Base-by-base conservation (phyloP, 2,797 vertebrate species). In the Pseudotriccus pelzelni region DNA sequence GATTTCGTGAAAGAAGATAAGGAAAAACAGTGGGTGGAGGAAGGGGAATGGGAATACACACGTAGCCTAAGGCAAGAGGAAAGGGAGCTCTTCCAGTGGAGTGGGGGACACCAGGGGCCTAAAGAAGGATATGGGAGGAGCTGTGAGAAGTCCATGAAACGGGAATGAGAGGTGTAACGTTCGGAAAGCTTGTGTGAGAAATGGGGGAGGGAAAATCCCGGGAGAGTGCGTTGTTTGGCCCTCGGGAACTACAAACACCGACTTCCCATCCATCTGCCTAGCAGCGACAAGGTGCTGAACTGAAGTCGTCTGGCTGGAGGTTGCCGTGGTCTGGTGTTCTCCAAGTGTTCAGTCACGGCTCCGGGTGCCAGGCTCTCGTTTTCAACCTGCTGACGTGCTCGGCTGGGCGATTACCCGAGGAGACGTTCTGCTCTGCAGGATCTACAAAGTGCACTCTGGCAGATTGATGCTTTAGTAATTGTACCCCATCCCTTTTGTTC, bases 231-330 rank as follows among this genome's bases (percentile, higher is more conserved):
- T 32, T 76, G 70, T 89, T 89, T 70, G 92, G 44, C 81, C 87
- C 64, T 56, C 47, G 39, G 81, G 73, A 87, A 4, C 64, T 64
- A 73, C 41, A 25, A 74, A 87, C 75, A 15, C 63, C 2, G 1
- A 55, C 68, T 85, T 79, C 72, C 59, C 56, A 67, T 70, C 84
- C 87, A 36, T 92, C 84, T 93, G 93, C 87, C 2, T 22, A 93
- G 90, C 90, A 47, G 77, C 0, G 1, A 69, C 90, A 75, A 1
- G 0, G 15, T n/a, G 66, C 88, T 47, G 94, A 83, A 46, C 85
- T 70, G 46, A 56, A 91, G 64, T 85, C 66, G 84, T 58, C 84
- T 89, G 77, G 81, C 64, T 87, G 94, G 74, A 92, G 81, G 64
- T 58, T 80, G 64, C 93, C 0, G 0, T 72, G 89, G 56, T 85